A percentile compares a stretch with the other conserved stretches of the same genome.
Conservation (phyloP, 2,888 invertebrate genomes). For the Leptopilina drosophilae region DNA sequence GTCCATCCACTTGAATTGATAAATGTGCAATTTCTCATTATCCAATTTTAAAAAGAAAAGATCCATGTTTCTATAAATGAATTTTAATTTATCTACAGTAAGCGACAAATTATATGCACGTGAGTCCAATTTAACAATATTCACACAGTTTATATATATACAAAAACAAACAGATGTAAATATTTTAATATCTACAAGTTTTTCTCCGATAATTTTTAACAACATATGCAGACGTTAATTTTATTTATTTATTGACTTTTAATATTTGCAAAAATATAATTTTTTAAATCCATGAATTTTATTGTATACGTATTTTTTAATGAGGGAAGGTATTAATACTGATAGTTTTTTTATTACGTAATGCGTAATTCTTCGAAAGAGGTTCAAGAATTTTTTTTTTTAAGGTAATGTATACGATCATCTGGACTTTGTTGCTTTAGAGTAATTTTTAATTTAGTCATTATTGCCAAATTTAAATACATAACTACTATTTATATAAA, state of each 20-base stretch:
- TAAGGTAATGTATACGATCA: no score
- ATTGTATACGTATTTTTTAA: conserved; percentile 20
- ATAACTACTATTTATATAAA: not conserved
- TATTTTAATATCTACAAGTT: conserved; percentile 33
- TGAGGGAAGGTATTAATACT: not conserved
- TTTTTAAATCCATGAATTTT: not conserved
- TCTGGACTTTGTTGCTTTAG: no score
- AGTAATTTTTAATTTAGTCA: not conserved
- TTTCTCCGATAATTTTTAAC: conserved; percentile 22
- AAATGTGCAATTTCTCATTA: conserved; percentile 2
- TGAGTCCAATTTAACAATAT: not conserved
- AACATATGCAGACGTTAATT: not conserved
- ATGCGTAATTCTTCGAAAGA: not conserved
- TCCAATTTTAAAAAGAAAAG: not conserved
- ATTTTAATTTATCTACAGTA: conserved; percentile 21
- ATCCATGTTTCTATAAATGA: conserved; percentile 15
- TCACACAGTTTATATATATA: conserved; percentile 16
- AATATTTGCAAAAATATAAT: conserved; percentile 14
- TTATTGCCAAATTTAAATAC: not conserved
- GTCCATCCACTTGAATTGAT: conserved; percentile 27
- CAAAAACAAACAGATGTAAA: not conserved
- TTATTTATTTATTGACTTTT: conserved; percentile 1
- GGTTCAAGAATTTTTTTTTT: not conserved
- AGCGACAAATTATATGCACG: conserved; percentile 6
- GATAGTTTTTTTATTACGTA: not conserved